phyloP scores from a whole-genome alignment of 2,797 vertebrate species.

The Bradypus variegatus region DNA sequence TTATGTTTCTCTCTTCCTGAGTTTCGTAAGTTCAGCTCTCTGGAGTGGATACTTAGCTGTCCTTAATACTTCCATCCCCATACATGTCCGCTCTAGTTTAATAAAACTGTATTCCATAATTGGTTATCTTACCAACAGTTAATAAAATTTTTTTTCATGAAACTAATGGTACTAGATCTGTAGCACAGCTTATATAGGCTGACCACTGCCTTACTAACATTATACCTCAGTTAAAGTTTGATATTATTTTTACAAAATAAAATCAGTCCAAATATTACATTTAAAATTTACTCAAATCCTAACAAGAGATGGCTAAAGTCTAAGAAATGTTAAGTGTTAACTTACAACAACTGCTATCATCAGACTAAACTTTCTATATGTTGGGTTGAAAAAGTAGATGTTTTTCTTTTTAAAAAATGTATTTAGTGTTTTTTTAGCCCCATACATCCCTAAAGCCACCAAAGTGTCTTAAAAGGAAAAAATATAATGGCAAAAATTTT shows the following conservation, averaged over 20 bases:
- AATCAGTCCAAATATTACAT: background rate
- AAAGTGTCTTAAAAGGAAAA: slow-evolving; percentile 5
- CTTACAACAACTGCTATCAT: background rate
- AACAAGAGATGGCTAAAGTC: background rate
- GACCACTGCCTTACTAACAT: background rate
- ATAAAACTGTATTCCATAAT: background rate
- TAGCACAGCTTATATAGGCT: background rate
- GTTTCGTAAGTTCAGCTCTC: slow-evolving; percentile 39
- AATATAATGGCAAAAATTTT: background rate
- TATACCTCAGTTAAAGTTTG: background rate
- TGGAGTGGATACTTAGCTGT: background rate
- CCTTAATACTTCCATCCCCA: background rate
- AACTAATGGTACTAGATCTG: background rate
- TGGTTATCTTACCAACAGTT: background rate
- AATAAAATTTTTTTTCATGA: slow-evolving; percentile 16
- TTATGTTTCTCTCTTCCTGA: slow-evolving; percentile 33
- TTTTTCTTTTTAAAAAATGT: background rate
- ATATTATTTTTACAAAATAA: background rate
- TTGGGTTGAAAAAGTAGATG: background rate
- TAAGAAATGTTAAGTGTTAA: slow-evolving; percentile 13
- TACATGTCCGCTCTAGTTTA: background rate
- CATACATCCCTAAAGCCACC: background rate
- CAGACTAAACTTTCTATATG: slow-evolving; percentile 12
- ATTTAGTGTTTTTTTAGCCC: background rate
- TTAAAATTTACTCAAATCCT: slow-evolving; percentile 30